Evolutionary conservation across 2,113 vertebrate species (phyloP).

Genomic region (Indicator maculatus): DNA sequence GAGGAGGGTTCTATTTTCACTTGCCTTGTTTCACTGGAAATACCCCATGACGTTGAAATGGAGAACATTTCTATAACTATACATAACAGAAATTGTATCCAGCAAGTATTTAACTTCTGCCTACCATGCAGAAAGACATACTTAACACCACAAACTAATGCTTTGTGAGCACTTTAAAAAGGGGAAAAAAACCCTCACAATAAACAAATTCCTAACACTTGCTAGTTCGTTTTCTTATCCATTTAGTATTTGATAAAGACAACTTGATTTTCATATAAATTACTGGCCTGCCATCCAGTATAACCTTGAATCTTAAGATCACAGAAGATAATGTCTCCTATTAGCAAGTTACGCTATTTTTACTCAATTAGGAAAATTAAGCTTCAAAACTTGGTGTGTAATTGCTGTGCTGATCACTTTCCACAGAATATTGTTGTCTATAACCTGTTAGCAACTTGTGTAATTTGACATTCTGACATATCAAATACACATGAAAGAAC

Average conservation of each 20-base stretch:
- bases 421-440: background rate
- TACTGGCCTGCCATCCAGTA: background rate
- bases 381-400: background rate
- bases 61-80: background rate
- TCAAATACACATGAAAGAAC: background rate
- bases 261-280: background rate
- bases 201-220: background rate
- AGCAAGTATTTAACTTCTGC: background rate
- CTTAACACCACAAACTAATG: background rate
- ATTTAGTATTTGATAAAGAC: background rate
- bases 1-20: background rate
- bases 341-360: background rate
- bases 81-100: background rate
- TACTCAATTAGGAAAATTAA: background rate
- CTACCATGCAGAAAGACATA: background rate
- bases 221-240: background rate
- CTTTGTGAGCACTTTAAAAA: background rate
- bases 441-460: background rate
- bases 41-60: background rate
- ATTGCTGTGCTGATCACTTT: background rate
- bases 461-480: too few species aligned
- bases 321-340: background rate
- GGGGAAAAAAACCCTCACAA: background rate
- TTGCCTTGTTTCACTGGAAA: background rate
- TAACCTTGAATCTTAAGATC: background rate